Evolutionary conservation across 2,113 vertebrate genomes (phyloP).

Genomic region (Bucco capensis): DNA sequence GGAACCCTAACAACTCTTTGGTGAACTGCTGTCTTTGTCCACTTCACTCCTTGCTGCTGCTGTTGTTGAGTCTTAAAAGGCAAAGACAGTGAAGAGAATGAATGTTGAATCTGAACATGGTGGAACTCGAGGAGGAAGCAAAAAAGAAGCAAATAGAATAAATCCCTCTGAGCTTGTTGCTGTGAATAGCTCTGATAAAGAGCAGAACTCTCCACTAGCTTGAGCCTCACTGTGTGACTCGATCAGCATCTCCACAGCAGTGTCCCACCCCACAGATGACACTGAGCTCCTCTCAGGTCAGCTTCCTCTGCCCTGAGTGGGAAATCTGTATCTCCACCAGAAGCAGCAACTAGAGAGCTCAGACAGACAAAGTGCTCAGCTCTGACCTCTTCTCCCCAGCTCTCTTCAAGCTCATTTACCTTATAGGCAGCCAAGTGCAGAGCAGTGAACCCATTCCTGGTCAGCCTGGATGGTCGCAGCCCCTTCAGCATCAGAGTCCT

Average conservation of each 20-base stretch:
- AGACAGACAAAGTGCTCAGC: not conserved
- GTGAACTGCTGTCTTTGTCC: not conserved
- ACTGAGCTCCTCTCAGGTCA: not conserved
- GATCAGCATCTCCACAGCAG: not conserved
- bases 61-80: not conserved
- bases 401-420: constrained; percentile 63
- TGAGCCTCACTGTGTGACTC: not conserved
- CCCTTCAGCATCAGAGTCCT: constrained; percentile 89
- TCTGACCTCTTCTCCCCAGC: not conserved
- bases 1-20: not conserved
- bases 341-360: not conserved
- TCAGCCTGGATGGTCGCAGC: constrained; percentile 87
- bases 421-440: constrained; percentile 90
- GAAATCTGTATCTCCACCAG: not conserved
- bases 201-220: not conserved
- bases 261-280: not conserved
- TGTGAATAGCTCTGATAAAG: not conserved
- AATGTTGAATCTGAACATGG: not conserved
- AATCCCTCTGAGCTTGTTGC: not conserved
- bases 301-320: not conserved
- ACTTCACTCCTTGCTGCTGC: not conserved
- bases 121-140: not conserved
- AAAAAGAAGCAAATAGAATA: not conserved
- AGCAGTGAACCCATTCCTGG: constrained; percentile 91
- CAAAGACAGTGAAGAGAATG: not conserved